Evolutionary conservation across 2,888 invertebrate genomes (phyloP), one percentile per base, ranked within the genome.

Genomic region (Synanthedon myopaeformis): DNA sequence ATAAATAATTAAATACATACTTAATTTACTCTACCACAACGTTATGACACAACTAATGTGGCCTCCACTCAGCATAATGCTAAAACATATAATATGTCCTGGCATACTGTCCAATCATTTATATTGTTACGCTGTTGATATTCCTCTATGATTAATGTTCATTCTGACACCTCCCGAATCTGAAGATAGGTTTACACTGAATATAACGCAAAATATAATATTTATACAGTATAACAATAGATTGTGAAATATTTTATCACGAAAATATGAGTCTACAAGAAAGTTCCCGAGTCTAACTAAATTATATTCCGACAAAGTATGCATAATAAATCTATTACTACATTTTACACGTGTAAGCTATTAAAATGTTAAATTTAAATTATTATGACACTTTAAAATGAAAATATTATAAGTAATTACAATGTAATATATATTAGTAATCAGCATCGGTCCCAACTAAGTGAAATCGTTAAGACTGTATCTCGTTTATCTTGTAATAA

Each of bases 81-180:
- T 2, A 35, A 35, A 35, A 35, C 10, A 35, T 3, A 10, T 10
- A 10, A n/a, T 0, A 35, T 35, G 35, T 35, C 13, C 45, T 13
- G 14, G 45, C 10, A 10, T 4, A 13, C 45, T 2, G 12, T 45
- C 45, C 12, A 6, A 2, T 45, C 13, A 45, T 45, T 45, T 45
- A 13, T 45, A 45, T 13, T 13, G 12, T 23, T 23, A 23, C 1
- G 23, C 23, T 23, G 23, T n/a, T 45, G n/a, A 45, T 13, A 45
- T 59, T 59, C 51, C 54, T 54, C 54, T 55, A 66, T 65, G 65
- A 65, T 65, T 64, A 65, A 65, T 65, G 66, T 60, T 59, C 54
- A 59, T 57, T 13, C 60, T 59, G 61, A 59, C 64, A 60, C 66
- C 66, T 62, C 59, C 59, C 55, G 56, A 62, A 59, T 59, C 64